A percentile compares a stretch with the other conserved stretches of the same genome.
These are phyloP conservation scores for Heliothis virescens DNA, from an alignment of 1,140 invertebrate species.

Conservation along the genomic window DNA sequence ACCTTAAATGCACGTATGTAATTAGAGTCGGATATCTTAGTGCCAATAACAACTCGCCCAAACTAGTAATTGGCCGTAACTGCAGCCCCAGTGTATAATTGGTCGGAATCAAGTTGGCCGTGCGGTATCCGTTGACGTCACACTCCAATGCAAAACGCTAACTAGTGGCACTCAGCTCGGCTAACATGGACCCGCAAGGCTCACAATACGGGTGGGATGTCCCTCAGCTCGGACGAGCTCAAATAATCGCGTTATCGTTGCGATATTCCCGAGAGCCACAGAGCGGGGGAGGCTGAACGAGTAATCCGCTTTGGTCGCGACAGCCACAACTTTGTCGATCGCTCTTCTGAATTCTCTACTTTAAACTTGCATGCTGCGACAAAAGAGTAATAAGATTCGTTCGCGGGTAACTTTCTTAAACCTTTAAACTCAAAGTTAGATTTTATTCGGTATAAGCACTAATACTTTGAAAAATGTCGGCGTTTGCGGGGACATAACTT, in stretches of 20 bases:
- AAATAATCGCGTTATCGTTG: conserved; percentile 68
- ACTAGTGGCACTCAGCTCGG: conserved; percentile 34
- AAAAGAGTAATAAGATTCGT: conserved; percentile 71
- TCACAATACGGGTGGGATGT: conserved; percentile 36
- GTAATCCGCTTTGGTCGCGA: conserved; percentile 70
- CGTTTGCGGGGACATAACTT: conserved; percentile 22
- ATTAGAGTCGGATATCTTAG: conserved; percentile 36
- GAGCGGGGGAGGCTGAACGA: conserved; percentile 56
- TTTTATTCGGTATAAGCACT: conserved; percentile 30
- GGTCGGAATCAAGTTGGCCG: conserved; percentile 29
- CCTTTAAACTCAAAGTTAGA: conserved; percentile 54
- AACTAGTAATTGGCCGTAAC: conserved; percentile 40
- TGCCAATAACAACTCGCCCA: neutral
- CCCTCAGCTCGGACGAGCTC: conserved; percentile 43
- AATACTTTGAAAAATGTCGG: conserved; percentile 37
- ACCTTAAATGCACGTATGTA: neutral
- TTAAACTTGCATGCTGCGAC: conserved; percentile 69
- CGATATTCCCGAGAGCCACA: conserved; percentile 58
- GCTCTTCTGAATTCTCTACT: conserved; percentile 68
- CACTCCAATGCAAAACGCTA: conserved; percentile 35
- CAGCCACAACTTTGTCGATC: conserved; percentile 73
- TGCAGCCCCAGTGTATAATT: conserved; percentile 40
- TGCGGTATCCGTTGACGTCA: conserved; percentile 36
- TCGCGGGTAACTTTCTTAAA: conserved; percentile 61
- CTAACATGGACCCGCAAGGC: conserved; percentile 14